Base-by-base conservation (phyloP, 2,797 vertebrate species). In the Philypnodon macrostomus region DNA sequence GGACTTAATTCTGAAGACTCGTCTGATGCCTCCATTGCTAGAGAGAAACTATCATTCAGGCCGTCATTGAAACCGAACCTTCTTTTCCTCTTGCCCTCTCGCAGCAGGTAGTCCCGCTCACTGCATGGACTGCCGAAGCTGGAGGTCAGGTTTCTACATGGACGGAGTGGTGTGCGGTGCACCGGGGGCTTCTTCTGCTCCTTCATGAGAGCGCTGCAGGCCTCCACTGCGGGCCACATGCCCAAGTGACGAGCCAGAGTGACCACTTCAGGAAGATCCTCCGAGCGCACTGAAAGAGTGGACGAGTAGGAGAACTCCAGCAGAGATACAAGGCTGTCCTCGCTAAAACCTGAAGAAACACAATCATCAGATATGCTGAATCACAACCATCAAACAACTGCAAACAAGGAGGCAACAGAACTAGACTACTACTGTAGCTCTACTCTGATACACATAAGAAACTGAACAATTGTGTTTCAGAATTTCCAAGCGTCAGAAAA, bases 281-380 rank as follows among this genome's bases (percentile, higher is more conserved):
- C 81, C 51, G 70, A 70, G 58, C 77, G 85, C 32, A 92, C 82
- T 7, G 85, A 81, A 37, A 92, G 77, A 0, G 86, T 91, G 59
- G 91, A 92, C 16, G 89, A 91, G 70, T 92, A 92, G 62, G 89
- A 92, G 76, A 91, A 92, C 49, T 92, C 89, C 68, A 92, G 79
- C 67, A 92, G 80, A 32, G 89, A 85, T 48, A 91, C 70, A 42
- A 92, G 86, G 67, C 78, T 88, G 42, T 90, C 86, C 70, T 90
- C 88, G 29, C 87, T 84, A 67, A 89, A 91, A 69, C 87, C 90
- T 92, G 66, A 31, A 13, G 14, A 11, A 21, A 46, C 26, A 45
- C 13, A 33, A 56, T 47, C 41, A 63, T 76, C 72, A 75, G 53
- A 53, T 33, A 48, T 17, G 41, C 12, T 38, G 15, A 52, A 51